Conservation (phyloP, 2,113 vertebrate genomes). For the Oceanites oceanicus region DNA sequence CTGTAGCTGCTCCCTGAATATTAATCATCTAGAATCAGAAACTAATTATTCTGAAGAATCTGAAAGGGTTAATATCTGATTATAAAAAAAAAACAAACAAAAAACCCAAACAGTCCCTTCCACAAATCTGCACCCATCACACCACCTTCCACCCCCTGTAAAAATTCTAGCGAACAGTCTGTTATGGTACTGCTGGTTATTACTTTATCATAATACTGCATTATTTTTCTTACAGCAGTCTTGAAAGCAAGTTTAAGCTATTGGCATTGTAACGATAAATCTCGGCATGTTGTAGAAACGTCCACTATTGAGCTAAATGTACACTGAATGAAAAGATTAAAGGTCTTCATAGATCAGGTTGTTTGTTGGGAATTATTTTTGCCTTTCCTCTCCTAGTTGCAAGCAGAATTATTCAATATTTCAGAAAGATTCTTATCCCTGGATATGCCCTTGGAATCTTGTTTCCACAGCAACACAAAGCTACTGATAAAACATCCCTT, state of each 20-base stretch:
- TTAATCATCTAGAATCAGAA: not conserved
- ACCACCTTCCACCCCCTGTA: not conserved
- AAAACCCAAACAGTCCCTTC: not conserved
- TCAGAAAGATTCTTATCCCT: not conserved
- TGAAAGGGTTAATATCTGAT: not conserved
- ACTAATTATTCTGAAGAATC: not conserved
- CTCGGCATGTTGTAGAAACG: not conserved
- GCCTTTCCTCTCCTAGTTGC: not conserved
- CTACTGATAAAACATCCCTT: slow-evolving; percentile 18
- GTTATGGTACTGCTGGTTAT: not conserved
- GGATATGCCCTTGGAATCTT: slow-evolving; percentile 28
- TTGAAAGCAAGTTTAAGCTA: slow-evolving; percentile 23
- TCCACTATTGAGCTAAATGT: not conserved
- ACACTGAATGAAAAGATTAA: not conserved
- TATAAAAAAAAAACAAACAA: not conserved
- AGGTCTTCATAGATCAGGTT: not conserved
- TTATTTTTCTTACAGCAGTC: slow-evolving; percentile 3
- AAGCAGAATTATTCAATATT: slow-evolving; percentile 7
- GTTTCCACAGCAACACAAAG: slow-evolving; percentile 52
- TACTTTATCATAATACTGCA: not conserved
- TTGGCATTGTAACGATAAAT: slow-evolving; percentile 24
- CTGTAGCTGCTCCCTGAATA: not conserved
- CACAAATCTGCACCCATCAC: not conserved
- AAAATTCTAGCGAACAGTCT: rapidly evolving
- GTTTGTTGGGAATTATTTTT: slow-evolving; percentile 20